These are phyloP conservation scores for Lutjanus campechanus DNA, from an alignment of 2,797 vertebrate species.

Conservation along the genomic window DNA sequence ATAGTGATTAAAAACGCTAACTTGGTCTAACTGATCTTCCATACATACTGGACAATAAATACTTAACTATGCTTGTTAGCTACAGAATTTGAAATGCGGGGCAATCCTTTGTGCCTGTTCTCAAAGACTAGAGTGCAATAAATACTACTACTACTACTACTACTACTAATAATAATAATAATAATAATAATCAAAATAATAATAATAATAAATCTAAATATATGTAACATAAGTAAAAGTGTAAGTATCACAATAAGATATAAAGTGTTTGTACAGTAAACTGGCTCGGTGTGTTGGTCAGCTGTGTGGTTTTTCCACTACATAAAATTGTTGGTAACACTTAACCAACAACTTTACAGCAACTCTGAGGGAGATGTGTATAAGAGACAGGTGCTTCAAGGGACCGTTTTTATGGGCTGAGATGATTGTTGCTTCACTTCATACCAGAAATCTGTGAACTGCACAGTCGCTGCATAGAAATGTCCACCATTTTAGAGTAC, in stretches of 20 bases:
- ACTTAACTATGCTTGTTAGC: background rate
- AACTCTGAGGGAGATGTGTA: no score
- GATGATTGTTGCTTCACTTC: slow-evolving; percentile 41
- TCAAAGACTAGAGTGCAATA: background rate
- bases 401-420: slow-evolving; percentile 34
- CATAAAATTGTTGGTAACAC: no score
- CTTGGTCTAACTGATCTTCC: background rate
- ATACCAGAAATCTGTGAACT: slow-evolving; percentile 46
- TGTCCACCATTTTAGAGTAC: slow-evolving; percentile 33
- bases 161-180: no score
- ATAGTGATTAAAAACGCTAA: background rate
- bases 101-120: background rate
- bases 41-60: background rate
- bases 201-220: background rate
- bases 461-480: slow-evolving; percentile 18
- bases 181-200: no score
- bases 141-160: no score
- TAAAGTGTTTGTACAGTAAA: background rate
- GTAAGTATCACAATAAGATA: background rate
- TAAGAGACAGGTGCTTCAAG: slow-evolving; percentile 69
- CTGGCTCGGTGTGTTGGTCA: no score
- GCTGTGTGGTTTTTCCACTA: background rate
- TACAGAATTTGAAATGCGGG: background rate
- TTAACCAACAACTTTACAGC: no score
- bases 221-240: background rate